Percentiles rank a stretch among this genome's conserved stretches.
These are phyloP conservation scores for Phyllotreta striolata DNA, from an alignment of 2,888 invertebrate genomes.

Conservation along the genomic window DNA sequence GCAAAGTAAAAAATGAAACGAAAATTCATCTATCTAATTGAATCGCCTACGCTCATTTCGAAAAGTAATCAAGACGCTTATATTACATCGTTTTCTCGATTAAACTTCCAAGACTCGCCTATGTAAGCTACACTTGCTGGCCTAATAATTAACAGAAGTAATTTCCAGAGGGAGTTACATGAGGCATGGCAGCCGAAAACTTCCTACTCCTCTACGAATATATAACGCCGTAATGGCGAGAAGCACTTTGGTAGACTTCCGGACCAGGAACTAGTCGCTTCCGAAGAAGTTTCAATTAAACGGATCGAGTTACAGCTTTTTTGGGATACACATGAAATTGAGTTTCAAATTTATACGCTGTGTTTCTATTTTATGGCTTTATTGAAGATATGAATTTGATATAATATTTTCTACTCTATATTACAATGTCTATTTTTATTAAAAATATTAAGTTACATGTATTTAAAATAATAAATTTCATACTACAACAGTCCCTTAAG, in stretches of 20 bases:
- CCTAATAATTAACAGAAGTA: slow-evolving; percentile 27
- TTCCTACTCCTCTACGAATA: slow-evolving; percentile 30
- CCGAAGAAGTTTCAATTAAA: slow-evolving; percentile 31
- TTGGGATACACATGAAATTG: not conserved
- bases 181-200: slow-evolving; percentile 36
- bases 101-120: slow-evolving; percentile 19
- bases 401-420: too few species aligned
- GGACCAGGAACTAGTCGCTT: slow-evolving; percentile 15
- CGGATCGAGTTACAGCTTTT: slow-evolving; percentile 24
- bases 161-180: slow-evolving; percentile 38
- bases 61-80: too few species aligned
- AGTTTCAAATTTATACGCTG: too few species aligned
- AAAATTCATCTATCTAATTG: too few species aligned
- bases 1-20: too few species aligned
- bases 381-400: too few species aligned
- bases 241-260: slow-evolving; percentile 42
- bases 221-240: slow-evolving; percentile 41
- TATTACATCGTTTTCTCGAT: slow-evolving; percentile 27
- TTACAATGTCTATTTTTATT: too few species aligned
- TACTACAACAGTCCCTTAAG: too few species aligned
- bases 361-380: too few species aligned
- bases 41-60: too few species aligned
- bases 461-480: too few species aligned
- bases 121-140: slow-evolving; percentile 25
- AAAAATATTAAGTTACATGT: too few species aligned